Evolutionary conservation across 2,113 vertebrate genomes (phyloP), one percentile per base, ranked within the genome.

Genomic region (Empidonax traillii): DNA sequence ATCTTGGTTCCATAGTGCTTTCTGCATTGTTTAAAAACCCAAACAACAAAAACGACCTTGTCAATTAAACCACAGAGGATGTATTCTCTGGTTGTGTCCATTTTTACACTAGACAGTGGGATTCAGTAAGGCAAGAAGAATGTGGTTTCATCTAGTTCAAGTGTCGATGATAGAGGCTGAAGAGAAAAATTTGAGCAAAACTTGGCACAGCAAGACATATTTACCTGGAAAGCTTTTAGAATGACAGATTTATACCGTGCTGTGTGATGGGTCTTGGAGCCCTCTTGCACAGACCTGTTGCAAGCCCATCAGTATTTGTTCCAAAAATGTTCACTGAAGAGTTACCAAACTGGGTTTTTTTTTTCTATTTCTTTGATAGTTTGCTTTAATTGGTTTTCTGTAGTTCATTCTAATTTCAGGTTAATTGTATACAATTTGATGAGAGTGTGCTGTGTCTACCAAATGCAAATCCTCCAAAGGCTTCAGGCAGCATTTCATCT

Each of bases 341-440:
- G 8, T 31, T 65, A 67, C 5, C 6, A 11, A 5, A 14, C 66
- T 25, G 52, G 3, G 8, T 44, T 44, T 44, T 46, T 55, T 20
- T 18, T 13, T 24, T 39, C 15, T 5, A 23, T 83, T 80, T 88
- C 21, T 74, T 73, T 47, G 41, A 12, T 65, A 39, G 53, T 33
- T 93, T 72, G 9, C 17, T 85, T 75, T 83, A 85, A 89, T 87
- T 93, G 87, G 37, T 15, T 85, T 83, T 93, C 62, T 94, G 53
- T 58, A 73, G 49, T 85, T 95, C n/a, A 62, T 87, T 92, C 23
- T 91, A 46, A 72, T 82, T 89, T 93, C 81, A 77, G 67, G 59
- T 95, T 94, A 94, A 90, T 91, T 82, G 41, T 77, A 55, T 62
- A 58, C n/a, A 46, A 49, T 59, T 80, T 90, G 59, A 85, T 90